Conservation (phyloP, 2,888 invertebrate genomes). For the Machimus rusticus region DNA sequence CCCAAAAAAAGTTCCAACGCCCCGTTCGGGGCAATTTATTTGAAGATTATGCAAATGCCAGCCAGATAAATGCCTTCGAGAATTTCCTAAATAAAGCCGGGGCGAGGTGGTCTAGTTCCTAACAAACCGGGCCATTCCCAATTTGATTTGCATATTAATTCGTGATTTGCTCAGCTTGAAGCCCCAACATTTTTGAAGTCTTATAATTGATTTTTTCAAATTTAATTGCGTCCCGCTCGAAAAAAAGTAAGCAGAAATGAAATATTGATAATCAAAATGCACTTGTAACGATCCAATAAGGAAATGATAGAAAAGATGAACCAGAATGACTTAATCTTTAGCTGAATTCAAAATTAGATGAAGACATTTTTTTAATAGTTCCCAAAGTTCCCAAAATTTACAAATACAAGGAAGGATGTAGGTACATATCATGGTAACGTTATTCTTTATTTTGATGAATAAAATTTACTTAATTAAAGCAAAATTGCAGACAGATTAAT, state of each 20-base stretch:
- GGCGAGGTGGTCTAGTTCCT: background rate
- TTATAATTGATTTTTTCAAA: background rate
- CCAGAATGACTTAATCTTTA: background rate
- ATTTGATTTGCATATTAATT: background rate
- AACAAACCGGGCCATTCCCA: background rate
- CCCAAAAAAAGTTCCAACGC: background rate
- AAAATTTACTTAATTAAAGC: too few species aligned
- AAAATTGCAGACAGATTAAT: too few species aligned
- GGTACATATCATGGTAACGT: too few species aligned
- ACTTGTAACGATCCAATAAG: background rate
- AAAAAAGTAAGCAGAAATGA: background rate
- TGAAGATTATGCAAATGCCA: conserved; percentile 21
- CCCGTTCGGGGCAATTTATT: background rate
- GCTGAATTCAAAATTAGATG: too few species aligned
- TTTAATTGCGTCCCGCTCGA: background rate
- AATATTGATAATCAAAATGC: background rate
- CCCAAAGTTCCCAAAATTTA: too few species aligned
- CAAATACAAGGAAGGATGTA: too few species aligned
- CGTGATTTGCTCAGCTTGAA: background rate
- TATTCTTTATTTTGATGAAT: too few species aligned
- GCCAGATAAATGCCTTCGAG: conserved; percentile 1
- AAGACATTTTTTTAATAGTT: too few species aligned
- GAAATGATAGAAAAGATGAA: background rate
- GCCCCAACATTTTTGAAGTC: background rate
- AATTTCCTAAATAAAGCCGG: background rate